phyloP scores from a whole-genome alignment of 2,888 invertebrate genomes.

The Brachyopa scutellaris region DNA sequence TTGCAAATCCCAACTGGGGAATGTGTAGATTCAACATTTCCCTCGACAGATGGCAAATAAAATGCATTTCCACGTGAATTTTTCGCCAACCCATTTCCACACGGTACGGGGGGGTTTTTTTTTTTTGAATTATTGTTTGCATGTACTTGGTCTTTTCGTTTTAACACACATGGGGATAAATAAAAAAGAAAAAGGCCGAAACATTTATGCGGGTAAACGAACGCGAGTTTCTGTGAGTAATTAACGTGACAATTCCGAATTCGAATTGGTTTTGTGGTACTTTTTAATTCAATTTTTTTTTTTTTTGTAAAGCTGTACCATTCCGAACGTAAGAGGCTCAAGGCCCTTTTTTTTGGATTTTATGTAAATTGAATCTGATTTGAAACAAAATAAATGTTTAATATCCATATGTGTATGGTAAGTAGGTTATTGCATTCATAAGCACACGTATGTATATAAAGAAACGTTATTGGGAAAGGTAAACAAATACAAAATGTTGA shows the following conservation, averaged over 20 bases:
- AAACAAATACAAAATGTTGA: too few species aligned
- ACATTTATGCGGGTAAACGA: slow-evolving; percentile 20
- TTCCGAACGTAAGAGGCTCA: slow-evolving; percentile 36
- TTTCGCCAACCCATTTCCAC: slow-evolving; percentile 29
- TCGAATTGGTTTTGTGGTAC: slow-evolving; percentile 32
- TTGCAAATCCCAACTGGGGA: neutral
- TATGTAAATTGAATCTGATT: slow-evolving; percentile 49
- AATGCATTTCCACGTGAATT: slow-evolving; percentile 41
- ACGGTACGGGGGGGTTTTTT: neutral
- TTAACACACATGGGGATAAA: slow-evolving; percentile 23
- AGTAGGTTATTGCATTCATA: slow-evolving; percentile 10
- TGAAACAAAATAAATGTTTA: slow-evolving; percentile 7
- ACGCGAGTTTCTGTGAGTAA: slow-evolving; percentile 29
- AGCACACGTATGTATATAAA: neutral
- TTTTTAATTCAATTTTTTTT: slow-evolving; percentile 37
- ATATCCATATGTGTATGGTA: slow-evolving; percentile 10
- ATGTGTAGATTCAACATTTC: slow-evolving; percentile 36
- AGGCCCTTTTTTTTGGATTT: slow-evolving; percentile 27
- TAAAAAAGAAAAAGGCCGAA: slow-evolving; percentile 12
- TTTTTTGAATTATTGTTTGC: slow-evolving; percentile 43
- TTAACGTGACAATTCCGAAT: slow-evolving; percentile 38
- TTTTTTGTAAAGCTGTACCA: neutral
- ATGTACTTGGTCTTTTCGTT: neutral
- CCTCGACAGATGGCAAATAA: slow-evolving; percentile 42
- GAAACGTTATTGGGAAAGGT: neutral